phyloP scores from a whole-genome alignment of 2,797 vertebrate genomes.

The Girardinus metallicus region DNA sequence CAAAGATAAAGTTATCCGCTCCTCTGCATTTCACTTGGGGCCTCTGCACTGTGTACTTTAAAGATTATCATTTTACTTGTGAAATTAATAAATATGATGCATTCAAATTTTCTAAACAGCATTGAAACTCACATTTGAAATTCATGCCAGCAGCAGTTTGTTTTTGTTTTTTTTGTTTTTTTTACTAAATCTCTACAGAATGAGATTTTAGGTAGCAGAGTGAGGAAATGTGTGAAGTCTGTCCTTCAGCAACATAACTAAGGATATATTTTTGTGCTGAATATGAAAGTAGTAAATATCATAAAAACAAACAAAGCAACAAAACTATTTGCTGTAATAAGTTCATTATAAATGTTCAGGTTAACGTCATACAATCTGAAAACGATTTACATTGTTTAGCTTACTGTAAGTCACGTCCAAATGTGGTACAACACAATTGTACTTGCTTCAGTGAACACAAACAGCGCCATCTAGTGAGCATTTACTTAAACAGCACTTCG shows the following conservation, averaged over 20 bases:
- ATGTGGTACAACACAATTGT: not conserved
- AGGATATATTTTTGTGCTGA: not conserved
- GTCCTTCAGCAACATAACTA: not conserved
- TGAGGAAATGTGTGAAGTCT: not conserved
- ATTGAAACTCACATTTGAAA: not conserved
- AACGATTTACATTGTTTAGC: not conserved
- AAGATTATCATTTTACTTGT: not conserved
- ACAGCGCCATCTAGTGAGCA: slow-evolving; percentile 61
- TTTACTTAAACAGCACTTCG: slow-evolving; percentile 11
- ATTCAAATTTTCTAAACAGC: not conserved
- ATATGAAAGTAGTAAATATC: not conserved
- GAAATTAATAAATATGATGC: not conserved
- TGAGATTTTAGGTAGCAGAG: not conserved
- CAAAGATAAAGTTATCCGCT: not conserved
- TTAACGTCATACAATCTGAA: not conserved
- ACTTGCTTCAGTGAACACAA: slow-evolving; percentile 5
- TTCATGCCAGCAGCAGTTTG: not conserved
- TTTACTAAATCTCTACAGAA: not conserved
- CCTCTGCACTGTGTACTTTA: not conserved
- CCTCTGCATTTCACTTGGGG: not conserved
- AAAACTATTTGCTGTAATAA: not conserved
- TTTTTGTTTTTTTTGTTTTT: too few species aligned
- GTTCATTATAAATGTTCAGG: not conserved
- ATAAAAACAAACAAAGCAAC: not conserved
- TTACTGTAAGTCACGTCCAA: not conserved